These are phyloP conservation scores for Eufriesea mexicana DNA, from an alignment of 1,140 invertebrate genomes.

Conservation along the genomic window DNA sequence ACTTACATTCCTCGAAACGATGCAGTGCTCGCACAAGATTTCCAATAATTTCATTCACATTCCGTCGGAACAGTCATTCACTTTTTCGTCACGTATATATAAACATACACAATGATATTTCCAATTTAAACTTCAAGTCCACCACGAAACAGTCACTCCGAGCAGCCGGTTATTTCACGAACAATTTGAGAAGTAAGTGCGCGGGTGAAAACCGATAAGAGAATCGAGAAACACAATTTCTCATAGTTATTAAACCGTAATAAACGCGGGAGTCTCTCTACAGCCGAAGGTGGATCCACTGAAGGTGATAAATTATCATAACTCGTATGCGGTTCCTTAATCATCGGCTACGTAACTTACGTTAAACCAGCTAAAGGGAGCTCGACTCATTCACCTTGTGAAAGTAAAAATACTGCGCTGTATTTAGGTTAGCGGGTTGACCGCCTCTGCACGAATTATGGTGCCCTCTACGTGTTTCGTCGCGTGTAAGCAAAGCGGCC, in stretches of 20 bases:
- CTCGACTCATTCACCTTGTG: constrained; percentile 58
- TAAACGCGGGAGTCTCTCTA: background rate
- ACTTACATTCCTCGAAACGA: too few relatives aligned
- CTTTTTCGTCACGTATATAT: background rate
- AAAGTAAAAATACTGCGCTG: constrained; percentile 64
- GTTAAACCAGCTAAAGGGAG: constrained; percentile 57
- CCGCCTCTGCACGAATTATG: constrained; percentile 52
- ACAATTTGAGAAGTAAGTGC: background rate
- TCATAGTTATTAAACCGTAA: constrained; percentile 4
- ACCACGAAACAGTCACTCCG: background rate
- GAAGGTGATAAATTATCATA: constrained; percentile 64
- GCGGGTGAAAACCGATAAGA: constrained; percentile 19
- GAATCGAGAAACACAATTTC: background rate
- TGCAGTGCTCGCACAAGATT: too few relatives aligned
- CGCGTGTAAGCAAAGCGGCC: background rate
- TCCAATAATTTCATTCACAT: background rate
- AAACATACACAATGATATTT: accelerated
- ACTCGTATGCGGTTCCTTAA: constrained; percentile 55
- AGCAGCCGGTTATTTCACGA: background rate
- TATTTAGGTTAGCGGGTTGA: constrained; percentile 61
- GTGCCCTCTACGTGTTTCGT: constrained; percentile 15
- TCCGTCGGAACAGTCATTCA: too few relatives aligned
- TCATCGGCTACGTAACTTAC: constrained; percentile 59
- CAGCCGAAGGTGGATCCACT: background rate
- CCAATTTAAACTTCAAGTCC: background rate